phyloP scores from a whole-genome alignment of 2,888 invertebrate genomes.

The Eubasilissa splendida region DNA sequence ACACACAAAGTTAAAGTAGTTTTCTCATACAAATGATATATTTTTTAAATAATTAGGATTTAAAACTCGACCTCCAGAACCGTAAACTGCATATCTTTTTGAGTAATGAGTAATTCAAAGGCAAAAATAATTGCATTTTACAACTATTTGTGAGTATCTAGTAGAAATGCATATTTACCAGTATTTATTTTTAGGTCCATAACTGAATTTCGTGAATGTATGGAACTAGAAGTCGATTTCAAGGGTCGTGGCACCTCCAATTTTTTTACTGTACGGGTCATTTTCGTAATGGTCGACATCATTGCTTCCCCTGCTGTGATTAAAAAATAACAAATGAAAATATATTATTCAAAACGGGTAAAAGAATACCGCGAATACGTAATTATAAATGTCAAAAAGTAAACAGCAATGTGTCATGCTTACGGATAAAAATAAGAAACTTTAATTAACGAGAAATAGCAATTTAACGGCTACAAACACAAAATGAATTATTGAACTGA shows the following conservation, averaged over 20 bases:
- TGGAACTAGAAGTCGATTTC: slow-evolving; percentile 75
- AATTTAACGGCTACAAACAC: background rate
- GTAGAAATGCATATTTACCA: slow-evolving; percentile 63
- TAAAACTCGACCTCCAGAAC: too few relatives aligned
- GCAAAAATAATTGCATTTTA: too few relatives aligned
- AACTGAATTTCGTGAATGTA: slow-evolving; percentile 71
- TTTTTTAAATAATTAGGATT: too few relatives aligned
- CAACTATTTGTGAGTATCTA: too few relatives aligned
- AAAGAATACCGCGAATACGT: slow-evolving; percentile 35
- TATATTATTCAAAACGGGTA: slow-evolving; percentile 36
- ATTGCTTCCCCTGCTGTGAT: slow-evolving; percentile 51
- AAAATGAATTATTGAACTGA: background rate
- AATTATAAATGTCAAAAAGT: slow-evolving; percentile 39
- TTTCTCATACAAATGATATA: too few relatives aligned
- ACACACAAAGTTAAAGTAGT: too few relatives aligned
- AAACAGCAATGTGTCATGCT: slow-evolving; percentile 24
- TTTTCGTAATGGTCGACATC: slow-evolving; percentile 75
- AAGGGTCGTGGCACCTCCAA: slow-evolving; percentile 83
- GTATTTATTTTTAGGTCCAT: slow-evolving; percentile 72
- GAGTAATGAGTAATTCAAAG: too few relatives aligned
- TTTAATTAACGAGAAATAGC: slow-evolving; percentile 6
- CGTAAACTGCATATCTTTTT: too few relatives aligned
- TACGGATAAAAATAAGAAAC: slow-evolving; percentile 3
- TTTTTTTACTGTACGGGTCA: slow-evolving; percentile 81
- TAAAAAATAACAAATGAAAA: slow-evolving; percentile 41